Conservation (phyloP, 2,797 vertebrate species). For the Enteromius thamalakanensis region DNA sequence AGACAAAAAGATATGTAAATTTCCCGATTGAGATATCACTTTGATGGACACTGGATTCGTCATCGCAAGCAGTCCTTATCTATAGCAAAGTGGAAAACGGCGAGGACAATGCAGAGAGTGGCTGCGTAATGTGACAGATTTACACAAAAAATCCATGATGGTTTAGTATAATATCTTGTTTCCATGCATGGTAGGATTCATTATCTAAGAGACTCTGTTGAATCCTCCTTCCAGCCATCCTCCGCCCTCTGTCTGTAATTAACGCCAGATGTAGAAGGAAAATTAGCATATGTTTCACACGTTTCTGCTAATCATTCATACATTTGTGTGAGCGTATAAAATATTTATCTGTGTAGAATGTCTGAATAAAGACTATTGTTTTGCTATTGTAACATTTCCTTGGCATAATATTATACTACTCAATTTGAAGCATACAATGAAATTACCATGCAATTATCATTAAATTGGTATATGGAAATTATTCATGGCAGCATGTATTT, state of each 20-base stretch:
- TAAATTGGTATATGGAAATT: slow-evolving; percentile 44
- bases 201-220: slow-evolving; percentile 61
- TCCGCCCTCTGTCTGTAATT: slow-evolving; percentile 79
- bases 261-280: slow-evolving; percentile 78
- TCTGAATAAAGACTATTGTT: slow-evolving; percentile 48
- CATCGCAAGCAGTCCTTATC: neutral
- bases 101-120: slow-evolving; percentile 1
- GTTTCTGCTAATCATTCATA: slow-evolving; percentile 76
- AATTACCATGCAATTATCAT: slow-evolving; percentile 56
- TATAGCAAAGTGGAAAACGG: neutral
- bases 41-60: neutral
- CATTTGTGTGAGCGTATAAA: slow-evolving; percentile 75
- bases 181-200: slow-evolving; percentile 67
- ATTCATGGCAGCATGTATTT: slow-evolving; percentile 43
- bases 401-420: slow-evolving; percentile 38
- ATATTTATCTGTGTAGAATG: slow-evolving; percentile 67
- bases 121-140: slow-evolving; percentile 30
- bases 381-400: slow-evolving; percentile 41
- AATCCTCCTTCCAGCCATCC: slow-evolving; percentile 76
- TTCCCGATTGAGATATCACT: neutral
- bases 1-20: slow-evolving; percentile 25
- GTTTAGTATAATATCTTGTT: slow-evolving; percentile 50
- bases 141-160: slow-evolving; percentile 23
- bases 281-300: slow-evolving; percentile 81
- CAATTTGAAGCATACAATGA: slow-evolving; percentile 28